Percentiles rank a stretch among this genome's conserved stretches.
Evolutionary conservation across 2,888 invertebrate genomes (phyloP).

Genomic region (Macaria notata): DNA sequence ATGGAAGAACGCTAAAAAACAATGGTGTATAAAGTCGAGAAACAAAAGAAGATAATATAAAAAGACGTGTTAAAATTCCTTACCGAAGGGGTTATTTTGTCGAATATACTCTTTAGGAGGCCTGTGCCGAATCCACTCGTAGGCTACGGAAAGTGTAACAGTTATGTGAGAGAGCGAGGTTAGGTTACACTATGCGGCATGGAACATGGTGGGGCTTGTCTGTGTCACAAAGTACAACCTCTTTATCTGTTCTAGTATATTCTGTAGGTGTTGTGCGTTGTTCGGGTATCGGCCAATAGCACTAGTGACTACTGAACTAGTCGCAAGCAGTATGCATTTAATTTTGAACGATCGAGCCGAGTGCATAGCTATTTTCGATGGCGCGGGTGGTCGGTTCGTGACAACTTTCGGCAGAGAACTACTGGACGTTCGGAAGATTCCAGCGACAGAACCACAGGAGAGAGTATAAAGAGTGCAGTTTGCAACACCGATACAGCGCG

Average conservation of each 20-base stretch:
- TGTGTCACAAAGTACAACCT: conserved; percentile 82
- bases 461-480: conserved; percentile 82
- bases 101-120: conserved; percentile 83
- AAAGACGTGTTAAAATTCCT: conserved; percentile 82
- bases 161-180: conserved; percentile 80
- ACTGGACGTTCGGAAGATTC: conserved; percentile 71
- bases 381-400: conserved; percentile 73
- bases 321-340: conserved; percentile 81
- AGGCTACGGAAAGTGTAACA: conserved; percentile 81
- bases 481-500: conserved; percentile 77
- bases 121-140: conserved; percentile 83
- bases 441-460: conserved; percentile 79
- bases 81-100: conserved; percentile 84
- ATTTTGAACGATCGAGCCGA: conserved; percentile 78
- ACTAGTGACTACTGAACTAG: conserved; percentile 80
- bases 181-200: conserved; percentile 73
- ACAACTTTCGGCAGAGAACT: conserved; percentile 69
- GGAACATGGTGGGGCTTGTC: conserved; percentile 70
- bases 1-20: conserved; percentile 57
- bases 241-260: conserved; percentile 78
- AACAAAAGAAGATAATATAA: conserved; percentile 62
- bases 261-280: conserved; percentile 79
- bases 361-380: conserved; percentile 76
- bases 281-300: conserved; percentile 79
- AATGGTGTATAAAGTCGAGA: conserved; percentile 64